phyloP scores from a whole-genome alignment of 2,888 invertebrate genomes.

The Ophion ellenae region DNA sequence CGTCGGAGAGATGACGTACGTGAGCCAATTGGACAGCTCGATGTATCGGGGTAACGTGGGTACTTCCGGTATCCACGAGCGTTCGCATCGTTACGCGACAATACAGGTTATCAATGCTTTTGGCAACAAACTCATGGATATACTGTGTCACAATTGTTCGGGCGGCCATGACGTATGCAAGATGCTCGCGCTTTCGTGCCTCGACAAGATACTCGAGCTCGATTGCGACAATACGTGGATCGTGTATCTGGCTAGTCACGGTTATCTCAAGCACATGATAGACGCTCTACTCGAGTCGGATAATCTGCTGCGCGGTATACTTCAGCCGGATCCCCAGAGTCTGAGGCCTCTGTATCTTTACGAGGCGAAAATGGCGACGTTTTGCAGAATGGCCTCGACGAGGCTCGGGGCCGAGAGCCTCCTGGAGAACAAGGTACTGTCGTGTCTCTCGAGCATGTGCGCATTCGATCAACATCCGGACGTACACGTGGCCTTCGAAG shows the following conservation, averaged over 20 bases:
- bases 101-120: conserved; percentile 89
- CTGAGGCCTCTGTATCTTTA: conserved; percentile 93
- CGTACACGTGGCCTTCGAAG: conserved; percentile 81
- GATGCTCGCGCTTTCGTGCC: conserved; percentile 93
- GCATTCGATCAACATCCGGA: conserved; percentile 91
- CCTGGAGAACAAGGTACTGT: conserved; percentile 86
- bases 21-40: conserved; percentile 88
- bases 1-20: conserved; percentile 85
- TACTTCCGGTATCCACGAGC: conserved; percentile 76
- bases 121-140: conserved; percentile 92
- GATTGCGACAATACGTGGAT: conserved; percentile 89
- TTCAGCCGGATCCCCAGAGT: conserved; percentile 88
- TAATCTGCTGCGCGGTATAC: conserved; percentile 87
- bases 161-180: conserved; percentile 95
- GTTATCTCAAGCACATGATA: conserved; percentile 93
- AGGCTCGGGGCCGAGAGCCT: conserved; percentile 88
- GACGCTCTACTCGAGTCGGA: conserved; percentile 92
- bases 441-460: conserved; percentile 88
- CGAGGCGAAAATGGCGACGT: conserved; percentile 93
- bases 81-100: conserved; percentile 83
- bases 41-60: conserved; percentile 70
- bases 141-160: conserved; percentile 93
- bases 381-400: conserved; percentile 89
- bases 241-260: conserved; percentile 86
- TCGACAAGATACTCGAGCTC: conserved; percentile 91